Evolutionary conservation across 2,888 invertebrate species (phyloP).

Genomic region (Agrilus mali): DNA sequence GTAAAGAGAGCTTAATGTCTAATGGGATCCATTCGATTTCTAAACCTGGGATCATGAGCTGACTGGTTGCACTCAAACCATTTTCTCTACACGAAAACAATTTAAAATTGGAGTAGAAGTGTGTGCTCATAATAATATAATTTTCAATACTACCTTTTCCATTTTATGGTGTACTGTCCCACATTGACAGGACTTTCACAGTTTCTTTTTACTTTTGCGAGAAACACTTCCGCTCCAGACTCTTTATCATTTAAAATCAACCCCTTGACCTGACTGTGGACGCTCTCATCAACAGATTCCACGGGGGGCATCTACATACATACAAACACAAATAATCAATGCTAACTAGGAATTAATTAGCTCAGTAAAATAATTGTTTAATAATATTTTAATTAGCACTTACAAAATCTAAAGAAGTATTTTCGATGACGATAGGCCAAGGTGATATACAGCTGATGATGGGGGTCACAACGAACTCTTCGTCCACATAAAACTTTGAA

Average conservation of each 20-base stretch:
- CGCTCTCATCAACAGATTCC: slow-evolving; percentile 20
- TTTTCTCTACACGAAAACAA: too few relatives aligned
- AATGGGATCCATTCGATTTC: slow-evolving; percentile 50
- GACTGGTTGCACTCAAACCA: slow-evolving; percentile 21
- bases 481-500: slow-evolving; percentile 51
- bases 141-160: slow-evolving; percentile 45
- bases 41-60: slow-evolving; percentile 28
- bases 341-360: too few relatives aligned
- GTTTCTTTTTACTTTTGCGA: slow-evolving; percentile 29
- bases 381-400: slow-evolving; percentile 14
- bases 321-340: slow-evolving; percentile 4
- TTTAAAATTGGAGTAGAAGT: too few relatives aligned
- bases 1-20: slow-evolving; percentile 46
- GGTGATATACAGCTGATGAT: slow-evolving; percentile 55
- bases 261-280: slow-evolving; percentile 30
- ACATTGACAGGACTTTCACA: slow-evolving; percentile 37
- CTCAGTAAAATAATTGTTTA: not conserved
- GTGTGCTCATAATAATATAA: too few relatives aligned
- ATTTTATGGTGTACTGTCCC: slow-evolving; percentile 41
- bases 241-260: slow-evolving; percentile 35
- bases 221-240: slow-evolving; percentile 39
- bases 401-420: slow-evolving; percentile 51
- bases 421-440: slow-evolving; percentile 53
- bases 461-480: slow-evolving; percentile 57
- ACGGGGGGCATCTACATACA: slow-evolving; percentile 20